These are phyloP conservation scores for Masnerella sp. DNA, from an alignment of 2,888 invertebrate species.

Conservation along the genomic window DNA sequence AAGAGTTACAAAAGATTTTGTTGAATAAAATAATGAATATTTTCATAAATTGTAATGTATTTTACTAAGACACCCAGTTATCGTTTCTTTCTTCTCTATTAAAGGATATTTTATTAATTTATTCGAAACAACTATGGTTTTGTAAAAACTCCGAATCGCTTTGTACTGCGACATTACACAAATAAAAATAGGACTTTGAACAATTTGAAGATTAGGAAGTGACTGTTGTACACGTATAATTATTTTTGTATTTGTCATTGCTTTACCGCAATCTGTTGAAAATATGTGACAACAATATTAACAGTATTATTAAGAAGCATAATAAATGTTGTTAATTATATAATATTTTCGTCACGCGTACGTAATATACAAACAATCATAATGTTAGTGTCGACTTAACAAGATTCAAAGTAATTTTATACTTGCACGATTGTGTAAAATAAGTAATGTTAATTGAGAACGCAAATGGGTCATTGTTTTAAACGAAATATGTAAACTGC, in stretches of 20 bases:
- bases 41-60: slow-evolving; percentile 33
- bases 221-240: too few species aligned
- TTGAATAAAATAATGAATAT: slow-evolving; percentile 21
- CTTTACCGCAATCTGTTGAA: slow-evolving; percentile 12
- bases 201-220: too few species aligned
- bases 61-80: slow-evolving; percentile 16
- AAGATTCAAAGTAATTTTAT: slow-evolving; percentile 30
- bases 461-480: too few species aligned
- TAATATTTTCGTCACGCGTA: slow-evolving; percentile 22
- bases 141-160: too few species aligned
- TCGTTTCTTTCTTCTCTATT: too few species aligned
- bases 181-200: too few species aligned
- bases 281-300: slow-evolving; percentile 27
- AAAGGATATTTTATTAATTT: slow-evolving; percentile 9
- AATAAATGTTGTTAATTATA: slow-evolving; percentile 42
- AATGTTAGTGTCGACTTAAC: slow-evolving; percentile 12
- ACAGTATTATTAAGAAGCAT: slow-evolving; percentile 32
- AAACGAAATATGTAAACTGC: too few species aligned
- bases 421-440: slow-evolving; percentile 2
- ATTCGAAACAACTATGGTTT: too few species aligned
- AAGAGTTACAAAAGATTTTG: too few species aligned
- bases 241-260: slow-evolving; percentile 20
- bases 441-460: slow-evolving; percentile 1
- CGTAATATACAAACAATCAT: slow-evolving; percentile 6
- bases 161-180: too few species aligned